Evolutionary conservation across 1,140 invertebrate genomes (phyloP).

Genomic region (Cryptotermes secundus): DNA sequence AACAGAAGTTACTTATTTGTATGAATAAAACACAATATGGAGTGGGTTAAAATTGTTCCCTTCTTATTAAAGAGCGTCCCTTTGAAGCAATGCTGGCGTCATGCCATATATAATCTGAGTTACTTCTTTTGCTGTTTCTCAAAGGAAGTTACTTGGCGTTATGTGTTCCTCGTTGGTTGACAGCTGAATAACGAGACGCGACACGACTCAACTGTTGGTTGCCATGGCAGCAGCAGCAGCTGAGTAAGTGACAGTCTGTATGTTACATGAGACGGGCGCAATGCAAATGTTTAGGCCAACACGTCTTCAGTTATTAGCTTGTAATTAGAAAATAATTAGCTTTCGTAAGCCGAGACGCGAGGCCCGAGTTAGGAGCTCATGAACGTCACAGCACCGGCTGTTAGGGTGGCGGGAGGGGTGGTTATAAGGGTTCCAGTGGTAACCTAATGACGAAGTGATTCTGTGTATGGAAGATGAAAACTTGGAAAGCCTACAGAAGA

Average conservation of each 20-base stretch:
- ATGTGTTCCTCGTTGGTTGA: background rate
- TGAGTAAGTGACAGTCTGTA: slow-evolving; percentile 18
- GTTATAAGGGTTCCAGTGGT: background rate
- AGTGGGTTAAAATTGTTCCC: no score
- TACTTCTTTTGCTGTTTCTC: background rate
- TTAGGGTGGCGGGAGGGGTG: background rate
- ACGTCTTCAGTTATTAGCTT: slow-evolving; percentile 33
- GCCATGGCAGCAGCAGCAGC: slow-evolving; percentile 1
- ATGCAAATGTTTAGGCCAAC: slow-evolving; percentile 33
- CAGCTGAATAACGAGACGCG: slow-evolving; percentile 7
- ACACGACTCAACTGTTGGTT: slow-evolving; percentile 8
- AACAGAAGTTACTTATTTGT: no score
- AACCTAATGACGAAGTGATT: background rate
- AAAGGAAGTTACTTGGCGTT: background rate
- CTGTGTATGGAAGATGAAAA: background rate
- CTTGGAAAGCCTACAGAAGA: background rate
- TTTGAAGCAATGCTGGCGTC: no score
- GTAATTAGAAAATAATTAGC: slow-evolving; percentile 34
- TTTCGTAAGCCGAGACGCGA: slow-evolving; percentile 29
- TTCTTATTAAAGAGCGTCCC: no score
- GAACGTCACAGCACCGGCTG: slow-evolving; percentile 25
- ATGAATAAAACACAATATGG: no score
- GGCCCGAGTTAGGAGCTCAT: slow-evolving; percentile 22
- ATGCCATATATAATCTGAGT: background rate
- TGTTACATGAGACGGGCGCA: slow-evolving; percentile 27